A percentile compares a stretch with the other conserved stretches of the same genome.
Evolutionary conservation across 2,113 vertebrate genomes (phyloP).

Genomic region (Hypocryptadius cinnamomeus): DNA sequence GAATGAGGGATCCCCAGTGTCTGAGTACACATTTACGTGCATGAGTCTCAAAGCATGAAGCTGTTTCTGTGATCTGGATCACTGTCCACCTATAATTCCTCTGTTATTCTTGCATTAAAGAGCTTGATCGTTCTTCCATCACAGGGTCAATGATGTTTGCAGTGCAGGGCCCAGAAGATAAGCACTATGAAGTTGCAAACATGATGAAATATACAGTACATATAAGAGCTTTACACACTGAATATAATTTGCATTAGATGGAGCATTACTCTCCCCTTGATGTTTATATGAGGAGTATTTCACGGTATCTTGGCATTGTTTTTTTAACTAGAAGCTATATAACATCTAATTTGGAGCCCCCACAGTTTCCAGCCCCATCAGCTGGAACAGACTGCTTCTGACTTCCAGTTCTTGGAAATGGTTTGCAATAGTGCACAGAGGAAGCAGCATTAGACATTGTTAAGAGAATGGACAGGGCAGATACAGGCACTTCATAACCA

Average conservation of each 20-base stretch:
- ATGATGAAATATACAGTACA: neutral
- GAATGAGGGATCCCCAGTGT: neutral
- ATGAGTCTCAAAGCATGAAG: fast-evolving
- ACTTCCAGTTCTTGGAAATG: neutral
- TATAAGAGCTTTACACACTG: neutral
- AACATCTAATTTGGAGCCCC: neutral
- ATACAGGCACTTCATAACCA: neutral
- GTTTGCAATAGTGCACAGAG: neutral
- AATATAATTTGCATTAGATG: neutral
- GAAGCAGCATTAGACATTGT: neutral
- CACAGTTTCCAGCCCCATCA: neutral
- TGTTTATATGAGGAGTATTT: neutral
- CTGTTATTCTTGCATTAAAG: neutral
- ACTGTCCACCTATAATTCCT: neutral
- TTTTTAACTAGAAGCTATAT: neutral
- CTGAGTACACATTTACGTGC: neutral
- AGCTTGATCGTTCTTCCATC: neutral
- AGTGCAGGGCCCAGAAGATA: neutral
- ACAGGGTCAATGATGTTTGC: neutral
- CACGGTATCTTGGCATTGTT: neutral
- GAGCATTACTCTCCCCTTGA: neutral
- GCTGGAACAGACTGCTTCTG: neutral
- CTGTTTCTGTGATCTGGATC: neutral
- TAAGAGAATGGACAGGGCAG: neutral
- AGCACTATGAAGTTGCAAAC: neutral